phyloP scores from a whole-genome alignment of 2,797 vertebrate genomes.

The Pangasius sanitwongsei region DNA sequence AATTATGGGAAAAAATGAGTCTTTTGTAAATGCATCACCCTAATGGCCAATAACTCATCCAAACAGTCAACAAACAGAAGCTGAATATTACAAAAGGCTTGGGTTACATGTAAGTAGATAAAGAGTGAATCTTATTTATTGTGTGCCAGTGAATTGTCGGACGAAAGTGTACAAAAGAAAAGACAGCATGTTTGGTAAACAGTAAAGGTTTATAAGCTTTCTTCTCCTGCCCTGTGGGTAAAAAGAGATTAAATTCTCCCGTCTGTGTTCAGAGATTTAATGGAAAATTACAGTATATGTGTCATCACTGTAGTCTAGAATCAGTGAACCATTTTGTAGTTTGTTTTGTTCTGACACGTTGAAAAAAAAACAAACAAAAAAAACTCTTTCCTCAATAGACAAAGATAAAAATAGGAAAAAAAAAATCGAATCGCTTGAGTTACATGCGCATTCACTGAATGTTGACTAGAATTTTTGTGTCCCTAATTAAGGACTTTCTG shows the following conservation, averaged over 20 bases:
- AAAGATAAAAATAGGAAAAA: no score
- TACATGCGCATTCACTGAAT: not conserved
- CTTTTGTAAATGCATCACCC: slow-evolving; percentile 24
- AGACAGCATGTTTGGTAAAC: slow-evolving; percentile 49
- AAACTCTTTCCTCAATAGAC: not conserved
- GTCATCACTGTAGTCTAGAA: slow-evolving; percentile 60
- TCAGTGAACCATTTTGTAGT: slow-evolving; percentile 17
- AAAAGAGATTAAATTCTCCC: slow-evolving; percentile 64
- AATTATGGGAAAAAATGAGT: slow-evolving; percentile 49
- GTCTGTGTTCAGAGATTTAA: slow-evolving; percentile 65
- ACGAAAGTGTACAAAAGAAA: slow-evolving; percentile 34
- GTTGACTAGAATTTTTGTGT: not conserved
- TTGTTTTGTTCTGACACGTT: slow-evolving; percentile 14
- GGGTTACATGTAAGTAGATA: slow-evolving; percentile 40
- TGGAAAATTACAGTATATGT: slow-evolving; percentile 65
- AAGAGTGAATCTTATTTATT: slow-evolving; percentile 59
- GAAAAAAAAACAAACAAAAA: no score
- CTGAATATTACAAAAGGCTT: slow-evolving; percentile 41
- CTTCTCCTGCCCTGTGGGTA: slow-evolving; percentile 50
- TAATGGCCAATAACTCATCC: slow-evolving; percentile 24
- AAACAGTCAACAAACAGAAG: slow-evolving; percentile 27
- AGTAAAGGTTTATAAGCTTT: slow-evolving; percentile 54
- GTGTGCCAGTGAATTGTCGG: slow-evolving; percentile 47
- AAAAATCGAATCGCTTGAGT: not conserved
- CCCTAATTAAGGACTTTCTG: no score